A percentile compares a stretch with the other conserved stretches of the same genome.
phyloP scores from a whole-genome alignment of 2,888 invertebrate genomes.

The Harmothoe impar region DNA sequence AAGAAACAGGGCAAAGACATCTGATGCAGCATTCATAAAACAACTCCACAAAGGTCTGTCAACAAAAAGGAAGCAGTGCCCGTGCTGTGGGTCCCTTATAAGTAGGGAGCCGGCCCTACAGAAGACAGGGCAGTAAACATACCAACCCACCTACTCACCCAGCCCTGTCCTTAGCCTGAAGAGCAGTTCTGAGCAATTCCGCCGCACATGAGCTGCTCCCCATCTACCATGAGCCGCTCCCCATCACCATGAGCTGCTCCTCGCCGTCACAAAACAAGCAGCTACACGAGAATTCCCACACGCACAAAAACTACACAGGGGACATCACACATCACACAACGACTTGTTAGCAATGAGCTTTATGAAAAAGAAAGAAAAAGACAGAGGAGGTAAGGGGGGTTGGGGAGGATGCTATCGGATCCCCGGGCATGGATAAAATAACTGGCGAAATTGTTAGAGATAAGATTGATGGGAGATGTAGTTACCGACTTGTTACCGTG shows the following conservation, averaged over 20 bases:
- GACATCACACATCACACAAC: constrained; percentile 11
- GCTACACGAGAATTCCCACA: background rate
- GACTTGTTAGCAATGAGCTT: background rate
- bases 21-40: background rate
- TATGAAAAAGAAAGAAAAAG: background rate
- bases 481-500: constrained; percentile 18
- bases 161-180: too few relatives aligned
- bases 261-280: background rate
- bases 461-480: constrained; percentile 30
- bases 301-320: background rate
- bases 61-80: background rate
- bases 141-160: too few relatives aligned
- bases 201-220: too few relatives aligned
- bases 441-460: background rate
- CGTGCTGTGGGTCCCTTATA: background rate
- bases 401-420: background rate
- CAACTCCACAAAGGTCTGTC: background rate
- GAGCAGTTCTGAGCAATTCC: too few relatives aligned
- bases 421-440: background rate
- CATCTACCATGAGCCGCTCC: too few relatives aligned
- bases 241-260: background rate
- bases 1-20: background rate
- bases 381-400: background rate
- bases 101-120: too few relatives aligned
- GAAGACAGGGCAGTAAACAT: too few relatives aligned